Conservation (phyloP, 1,140 invertebrate species). For the Papilio helenus region DNA sequence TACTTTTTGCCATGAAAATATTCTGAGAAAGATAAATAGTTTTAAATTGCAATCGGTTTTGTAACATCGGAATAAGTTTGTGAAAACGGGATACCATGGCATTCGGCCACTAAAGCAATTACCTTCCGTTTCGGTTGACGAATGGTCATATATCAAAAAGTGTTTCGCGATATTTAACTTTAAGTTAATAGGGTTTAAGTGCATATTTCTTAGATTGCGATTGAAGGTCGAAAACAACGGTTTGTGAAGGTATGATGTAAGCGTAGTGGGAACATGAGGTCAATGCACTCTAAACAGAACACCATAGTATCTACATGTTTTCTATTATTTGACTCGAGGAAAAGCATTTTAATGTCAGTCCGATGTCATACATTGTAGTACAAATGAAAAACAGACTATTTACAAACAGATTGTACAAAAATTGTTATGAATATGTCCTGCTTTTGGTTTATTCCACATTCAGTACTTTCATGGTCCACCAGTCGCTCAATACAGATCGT, state of each 20-base stretch:
- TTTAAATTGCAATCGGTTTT: neutral
- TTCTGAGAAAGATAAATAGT: neutral
- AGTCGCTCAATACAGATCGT: no score
- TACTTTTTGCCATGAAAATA: neutral
- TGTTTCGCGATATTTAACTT: conserved; percentile 38
- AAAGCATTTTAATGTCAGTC: neutral
- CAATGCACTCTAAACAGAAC: conserved; percentile 46
- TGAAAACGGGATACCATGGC: conserved; percentile 42
- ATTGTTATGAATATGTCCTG: no score
- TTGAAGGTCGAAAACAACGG: conserved; percentile 47
- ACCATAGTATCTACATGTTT: conserved; percentile 24
- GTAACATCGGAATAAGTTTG: conserved; percentile 37
- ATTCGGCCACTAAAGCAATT: conserved; percentile 42
- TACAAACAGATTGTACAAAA: no score
- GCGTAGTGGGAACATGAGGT: conserved; percentile 36
- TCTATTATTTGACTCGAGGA: conserved; percentile 1
- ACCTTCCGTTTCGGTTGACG: conserved; percentile 33
- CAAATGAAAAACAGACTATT: no score
- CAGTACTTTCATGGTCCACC: no score
- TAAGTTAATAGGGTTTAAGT: conserved; percentile 16
- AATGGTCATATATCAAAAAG: neutral
- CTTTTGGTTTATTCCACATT: no score
- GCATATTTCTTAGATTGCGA: conserved; percentile 8
- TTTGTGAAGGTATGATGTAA: conserved; percentile 48
- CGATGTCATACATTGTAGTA: no score